Evolutionary conservation across 2,888 invertebrate species (phyloP), one percentile per base, ranked within the genome.

Genomic region (Pomacea canaliculata): DNA sequence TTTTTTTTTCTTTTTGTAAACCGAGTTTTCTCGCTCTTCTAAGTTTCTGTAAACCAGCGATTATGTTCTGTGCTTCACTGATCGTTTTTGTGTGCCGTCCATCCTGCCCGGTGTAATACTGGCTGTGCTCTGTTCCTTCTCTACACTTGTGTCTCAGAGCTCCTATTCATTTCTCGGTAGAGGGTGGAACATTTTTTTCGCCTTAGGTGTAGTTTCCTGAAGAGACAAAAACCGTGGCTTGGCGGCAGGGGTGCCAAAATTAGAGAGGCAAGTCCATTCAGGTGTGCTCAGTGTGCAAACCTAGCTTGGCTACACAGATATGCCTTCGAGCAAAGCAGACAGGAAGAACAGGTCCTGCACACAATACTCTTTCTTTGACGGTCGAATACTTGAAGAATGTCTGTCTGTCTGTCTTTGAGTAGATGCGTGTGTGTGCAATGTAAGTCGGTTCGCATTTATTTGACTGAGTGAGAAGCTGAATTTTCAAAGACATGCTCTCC

Each of bases 211-310:
- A 56, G 51, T 16, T 56, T 56, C 16, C 51, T 56, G 51, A 56
- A 56, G 51, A 16, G 51, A 56, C 51, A 10, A 16, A 56, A 56
- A 16, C 51, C 12, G 51, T 16, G 51, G 51, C 51, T 56, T 56
- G 51, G 51, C 73, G 49, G 73, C 73, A 46, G 73, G 73, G 73
- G 63, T 18, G 56, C 67, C 51, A 10, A 67, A 27, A 67, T 65
- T 37, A 67, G 59, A 73, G 56, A 67, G 46, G 13, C 67, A 16
- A 12, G 4, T 27, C 56, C 56, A 72, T 72, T 66, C 72, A 66
- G 23, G 72, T 66, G 66, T 27, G 56, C 18, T 49, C 18, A 56
- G 72, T 72, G 63, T 72, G 72, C 72, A 72, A 72, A 72, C 72
- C 48, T 19, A 48, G 62, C 49, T 23, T 49, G 60, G 46, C 70